Evolutionary conservation across 2,113 vertebrate genomes (phyloP).

Genomic region (Ciconia stormi): DNA sequence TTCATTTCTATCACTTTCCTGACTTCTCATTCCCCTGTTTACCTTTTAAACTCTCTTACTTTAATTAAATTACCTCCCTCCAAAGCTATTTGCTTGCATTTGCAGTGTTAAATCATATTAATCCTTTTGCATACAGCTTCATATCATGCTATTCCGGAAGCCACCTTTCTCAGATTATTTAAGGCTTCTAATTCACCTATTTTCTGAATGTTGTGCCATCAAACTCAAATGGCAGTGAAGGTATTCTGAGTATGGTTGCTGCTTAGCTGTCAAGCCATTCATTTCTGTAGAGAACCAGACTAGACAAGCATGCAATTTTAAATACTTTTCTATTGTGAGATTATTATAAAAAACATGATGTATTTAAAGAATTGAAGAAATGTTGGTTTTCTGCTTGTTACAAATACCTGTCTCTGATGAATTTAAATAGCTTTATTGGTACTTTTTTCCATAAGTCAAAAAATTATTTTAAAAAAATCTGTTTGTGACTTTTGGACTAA

Average conservation of each 20-base stretch:
- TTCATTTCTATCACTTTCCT: neutral
- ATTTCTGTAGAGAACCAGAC: neutral
- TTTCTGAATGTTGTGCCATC: neutral
- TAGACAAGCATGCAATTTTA: neutral
- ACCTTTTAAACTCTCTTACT: neutral
- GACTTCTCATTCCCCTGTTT: neutral
- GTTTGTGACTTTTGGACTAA: neutral
- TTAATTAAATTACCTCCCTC: slow-evolving; percentile 1
- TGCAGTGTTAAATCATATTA: neutral
- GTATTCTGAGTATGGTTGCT: neutral
- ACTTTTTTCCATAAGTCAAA: neutral
- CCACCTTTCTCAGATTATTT: neutral
- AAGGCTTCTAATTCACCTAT: neutral
- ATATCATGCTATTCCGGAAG: neutral
- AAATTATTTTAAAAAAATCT: neutral
- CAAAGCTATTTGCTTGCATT: neutral
- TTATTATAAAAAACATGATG: neutral
- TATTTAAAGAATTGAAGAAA: neutral
- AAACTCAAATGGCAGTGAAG: neutral
- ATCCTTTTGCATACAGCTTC: neutral
- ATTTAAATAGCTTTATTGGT: neutral
- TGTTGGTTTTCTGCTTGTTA: neutral
- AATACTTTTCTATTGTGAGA: neutral
- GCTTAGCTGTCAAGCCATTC: neutral
- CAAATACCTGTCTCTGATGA: neutral